Conservation (phyloP, 2,888 invertebrate genomes). For the Platerodrilus igneus region DNA sequence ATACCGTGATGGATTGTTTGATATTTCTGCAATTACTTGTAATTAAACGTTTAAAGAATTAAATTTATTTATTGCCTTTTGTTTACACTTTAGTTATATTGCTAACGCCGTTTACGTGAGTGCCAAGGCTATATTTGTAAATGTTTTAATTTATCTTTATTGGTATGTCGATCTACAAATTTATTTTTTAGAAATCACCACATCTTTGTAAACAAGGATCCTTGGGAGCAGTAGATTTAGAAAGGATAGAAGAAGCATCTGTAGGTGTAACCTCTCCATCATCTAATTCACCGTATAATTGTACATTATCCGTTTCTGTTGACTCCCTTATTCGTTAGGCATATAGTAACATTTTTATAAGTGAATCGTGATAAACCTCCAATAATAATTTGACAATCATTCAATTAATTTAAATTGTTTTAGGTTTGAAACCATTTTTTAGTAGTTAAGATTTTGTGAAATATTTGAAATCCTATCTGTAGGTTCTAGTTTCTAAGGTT, state of each 20-base stretch:
- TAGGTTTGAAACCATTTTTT: too few species aligned
- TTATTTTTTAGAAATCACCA: slow-evolving; percentile 38
- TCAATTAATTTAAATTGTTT: slow-evolving; percentile 11
- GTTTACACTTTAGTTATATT: too few species aligned
- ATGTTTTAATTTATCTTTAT: background rate
- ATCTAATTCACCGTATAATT: slow-evolving; percentile 38
- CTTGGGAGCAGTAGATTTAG: slow-evolving; percentile 63
- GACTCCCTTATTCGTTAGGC: slow-evolving; percentile 44
- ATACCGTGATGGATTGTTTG: too few species aligned
- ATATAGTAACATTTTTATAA: slow-evolving; percentile 11
- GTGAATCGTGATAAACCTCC: slow-evolving; percentile 26
- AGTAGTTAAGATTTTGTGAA: too few species aligned
- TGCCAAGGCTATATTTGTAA: background rate
- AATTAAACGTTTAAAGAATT: too few species aligned
- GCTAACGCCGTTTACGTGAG: too few species aligned
- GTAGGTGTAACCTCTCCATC: slow-evolving; percentile 45
- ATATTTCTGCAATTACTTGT: too few species aligned
- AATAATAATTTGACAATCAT: slow-evolving; percentile 35
- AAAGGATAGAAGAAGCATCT: slow-evolving; percentile 65
- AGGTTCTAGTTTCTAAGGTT: too few species aligned
- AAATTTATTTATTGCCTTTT: too few species aligned
- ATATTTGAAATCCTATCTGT: too few species aligned
- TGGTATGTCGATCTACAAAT: background rate
- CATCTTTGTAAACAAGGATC: slow-evolving; percentile 64
- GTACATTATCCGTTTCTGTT: slow-evolving; percentile 45